phyloP scores from a whole-genome alignment of 2,888 invertebrate species.

The Polydrusus pterygomalis region DNA sequence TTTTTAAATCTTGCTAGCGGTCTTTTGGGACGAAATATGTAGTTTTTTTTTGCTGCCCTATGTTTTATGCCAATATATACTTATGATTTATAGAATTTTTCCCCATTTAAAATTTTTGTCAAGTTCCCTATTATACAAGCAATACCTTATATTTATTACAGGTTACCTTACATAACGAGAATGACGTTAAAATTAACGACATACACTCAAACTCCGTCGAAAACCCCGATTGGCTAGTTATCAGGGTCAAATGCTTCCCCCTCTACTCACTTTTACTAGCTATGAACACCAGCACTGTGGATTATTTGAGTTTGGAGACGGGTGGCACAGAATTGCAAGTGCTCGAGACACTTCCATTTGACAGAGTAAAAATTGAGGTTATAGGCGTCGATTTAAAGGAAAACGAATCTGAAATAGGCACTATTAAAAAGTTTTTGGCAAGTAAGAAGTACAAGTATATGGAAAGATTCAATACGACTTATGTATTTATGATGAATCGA shows the following conservation, averaged over 20 bases:
- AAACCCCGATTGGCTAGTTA: conserved; percentile 77
- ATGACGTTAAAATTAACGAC: conserved; percentile 70
- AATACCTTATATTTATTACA: conserved; percentile 8
- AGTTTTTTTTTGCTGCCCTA: too few species aligned
- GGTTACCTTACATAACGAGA: conserved; percentile 67
- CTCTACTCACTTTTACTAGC: conserved; percentile 87
- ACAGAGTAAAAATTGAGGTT: conserved; percentile 71
- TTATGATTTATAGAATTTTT: too few species aligned
- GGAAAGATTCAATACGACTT: conserved; percentile 68
- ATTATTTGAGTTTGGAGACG: conserved; percentile 82
- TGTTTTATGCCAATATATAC: too few species aligned
- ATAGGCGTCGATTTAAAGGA: conserved; percentile 69
- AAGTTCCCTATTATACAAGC: too few species aligned
- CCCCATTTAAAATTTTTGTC: too few species aligned
- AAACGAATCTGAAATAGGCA: conserved; percentile 67
- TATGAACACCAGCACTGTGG: conserved; percentile 80
- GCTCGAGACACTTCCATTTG: conserved; percentile 77
- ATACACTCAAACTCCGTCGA: conserved; percentile 75
- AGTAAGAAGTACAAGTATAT: conserved; percentile 69
- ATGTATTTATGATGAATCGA: conserved; percentile 64
- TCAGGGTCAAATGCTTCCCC: conserved; percentile 89
- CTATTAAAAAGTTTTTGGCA: conserved; percentile 69
- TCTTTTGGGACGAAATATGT: too few species aligned
- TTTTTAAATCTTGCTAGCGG: too few species aligned
- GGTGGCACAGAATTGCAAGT: conserved; percentile 75